A percentile compares a stretch with the other conserved stretches of the same genome.
Evolutionary conservation across 2,888 invertebrate genomes (phyloP).

Genomic region (Caenorhabditis uteleia): DNA sequence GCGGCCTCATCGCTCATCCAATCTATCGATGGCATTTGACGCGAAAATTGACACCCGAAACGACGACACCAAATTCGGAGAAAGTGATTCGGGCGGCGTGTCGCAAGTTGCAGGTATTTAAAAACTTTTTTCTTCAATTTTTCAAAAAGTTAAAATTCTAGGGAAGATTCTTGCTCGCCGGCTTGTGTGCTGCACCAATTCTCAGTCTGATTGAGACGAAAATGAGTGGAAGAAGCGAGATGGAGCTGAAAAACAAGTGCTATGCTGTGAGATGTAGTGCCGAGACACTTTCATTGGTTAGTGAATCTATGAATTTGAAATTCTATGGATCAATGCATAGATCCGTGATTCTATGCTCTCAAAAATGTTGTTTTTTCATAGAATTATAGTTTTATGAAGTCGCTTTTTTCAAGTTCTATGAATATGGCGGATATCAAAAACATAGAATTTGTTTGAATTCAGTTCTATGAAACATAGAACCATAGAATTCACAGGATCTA

Average conservation of each 20-base stretch:
- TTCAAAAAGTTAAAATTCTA: no score
- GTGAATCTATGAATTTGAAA: background rate
- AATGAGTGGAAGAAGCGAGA: constrained; percentile 23
- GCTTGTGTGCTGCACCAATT: constrained; percentile 55
- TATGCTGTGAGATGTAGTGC: constrained; percentile 57
- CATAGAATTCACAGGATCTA: no score
- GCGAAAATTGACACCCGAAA: constrained; percentile 51
- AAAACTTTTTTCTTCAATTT: no score
- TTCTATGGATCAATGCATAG: background rate
- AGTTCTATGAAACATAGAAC: no score
- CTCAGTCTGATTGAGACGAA: constrained; percentile 37
- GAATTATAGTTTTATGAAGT: no score
- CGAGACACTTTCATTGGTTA: constrained; percentile 50
- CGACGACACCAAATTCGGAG: constrained; percentile 61
- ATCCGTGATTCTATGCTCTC: background rate
- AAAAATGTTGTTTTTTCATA: background rate
- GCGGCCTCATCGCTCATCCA: constrained; percentile 62
- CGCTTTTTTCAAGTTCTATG: no score
- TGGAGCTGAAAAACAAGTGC: constrained; percentile 52
- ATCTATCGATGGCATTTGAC: constrained; percentile 59
- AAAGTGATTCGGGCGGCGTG: constrained; percentile 62
- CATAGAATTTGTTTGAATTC: no score
- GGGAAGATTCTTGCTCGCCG: constrained; percentile 60
- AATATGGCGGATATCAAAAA: no score
- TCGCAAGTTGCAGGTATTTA: constrained; percentile 57